Base-by-base conservation (phyloP, 2,888 invertebrate species). In the Scelioninae gen. 1 region DNA sequence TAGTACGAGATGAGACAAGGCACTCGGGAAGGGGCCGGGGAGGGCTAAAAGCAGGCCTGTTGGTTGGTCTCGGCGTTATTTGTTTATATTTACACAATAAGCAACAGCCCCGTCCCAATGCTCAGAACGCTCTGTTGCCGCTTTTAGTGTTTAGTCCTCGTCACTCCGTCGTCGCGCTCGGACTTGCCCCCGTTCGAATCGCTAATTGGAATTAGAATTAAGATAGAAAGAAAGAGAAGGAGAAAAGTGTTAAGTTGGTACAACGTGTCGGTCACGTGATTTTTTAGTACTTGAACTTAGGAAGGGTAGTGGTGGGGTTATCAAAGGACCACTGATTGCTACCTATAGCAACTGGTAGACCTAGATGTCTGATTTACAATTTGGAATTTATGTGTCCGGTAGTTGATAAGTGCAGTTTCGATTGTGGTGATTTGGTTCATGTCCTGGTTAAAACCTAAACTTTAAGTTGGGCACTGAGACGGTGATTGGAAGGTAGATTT, bases 1-100 rank as follows among this genome's bases (percentile, higher is more conserved):
- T n/a, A n/a, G n/a, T n/a, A n/a, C n/a, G n/a, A n/a, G n/a, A n/a
- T n/a, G n/a, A n/a, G n/a, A n/a, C n/a, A n/a, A n/a, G n/a, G n/a
- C 84, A 83, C 83, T 69, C 71, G 82, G 71, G 81, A 82, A 83
- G 71, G 72, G 56, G 69, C 75, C 79, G 85, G 87, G 86, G 85
- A 84, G 83, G 85, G 86, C 90, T 91, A 90, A 91, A 92, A 91
- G 91, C 91, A 91, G 92, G 92, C 92, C 92, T 92, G 92, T 92
- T 92, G 92, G 92, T 92, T 90, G 92, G 92, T 91, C 90, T 92
- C 91, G 91, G 90, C 92, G 91, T 92, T 92, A 92, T 92, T 92
- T 92, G 92, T 92, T 92, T 92, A 92, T 92, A 92, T 92, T 92
- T 92, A 92, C 92, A 92, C 92, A 92, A 92, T 91, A 92, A 92